These are phyloP conservation scores for Arctopsyche grandis DNA, from an alignment of 1,140 invertebrate genomes.

Conservation along the genomic window DNA sequence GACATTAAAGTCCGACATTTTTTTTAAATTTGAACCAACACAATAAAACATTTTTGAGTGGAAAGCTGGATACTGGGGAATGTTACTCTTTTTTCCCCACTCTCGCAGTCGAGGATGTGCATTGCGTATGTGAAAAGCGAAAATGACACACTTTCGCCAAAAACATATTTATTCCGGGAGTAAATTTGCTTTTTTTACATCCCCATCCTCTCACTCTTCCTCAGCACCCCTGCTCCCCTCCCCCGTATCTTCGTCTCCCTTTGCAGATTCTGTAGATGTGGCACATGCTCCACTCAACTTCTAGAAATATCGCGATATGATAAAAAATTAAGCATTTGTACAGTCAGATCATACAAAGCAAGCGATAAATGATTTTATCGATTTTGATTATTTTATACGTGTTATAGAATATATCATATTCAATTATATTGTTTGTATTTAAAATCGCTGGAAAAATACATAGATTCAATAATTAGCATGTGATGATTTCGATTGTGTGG, in stretches of 20 bases:
- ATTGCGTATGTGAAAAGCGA: slow-evolving; percentile 17
- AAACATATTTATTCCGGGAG: slow-evolving; percentile 42
- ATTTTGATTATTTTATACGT: too few species aligned
- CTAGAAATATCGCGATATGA: slow-evolving; percentile 35
- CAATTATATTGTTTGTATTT: too few species aligned
- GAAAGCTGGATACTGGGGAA: not conserved
- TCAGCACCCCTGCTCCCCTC: not conserved
- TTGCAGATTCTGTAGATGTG: slow-evolving; percentile 40
- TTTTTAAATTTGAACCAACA: not conserved
- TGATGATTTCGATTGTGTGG: too few species aligned
- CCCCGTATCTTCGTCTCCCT: not conserved
- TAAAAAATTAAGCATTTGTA: slow-evolving; percentile 40
- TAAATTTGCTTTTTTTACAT: slow-evolving; percentile 34
- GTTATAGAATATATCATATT: too few species aligned
- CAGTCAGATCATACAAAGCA: slow-evolving; percentile 23
- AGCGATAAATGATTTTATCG: not conserved
- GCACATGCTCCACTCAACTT: slow-evolving; percentile 32
- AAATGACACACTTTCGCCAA: slow-evolving; percentile 41
- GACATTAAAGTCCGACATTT: too few species aligned
- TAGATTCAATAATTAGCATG: too few species aligned
- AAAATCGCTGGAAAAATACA: too few species aligned
- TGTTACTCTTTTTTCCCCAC: not conserved
- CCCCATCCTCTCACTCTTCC: not conserved
- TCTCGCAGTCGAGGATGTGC: too few species aligned
- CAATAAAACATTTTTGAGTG: not conserved